Conservation (phyloP, 2,888 invertebrate species). For the Dilophus febrilis region DNA sequence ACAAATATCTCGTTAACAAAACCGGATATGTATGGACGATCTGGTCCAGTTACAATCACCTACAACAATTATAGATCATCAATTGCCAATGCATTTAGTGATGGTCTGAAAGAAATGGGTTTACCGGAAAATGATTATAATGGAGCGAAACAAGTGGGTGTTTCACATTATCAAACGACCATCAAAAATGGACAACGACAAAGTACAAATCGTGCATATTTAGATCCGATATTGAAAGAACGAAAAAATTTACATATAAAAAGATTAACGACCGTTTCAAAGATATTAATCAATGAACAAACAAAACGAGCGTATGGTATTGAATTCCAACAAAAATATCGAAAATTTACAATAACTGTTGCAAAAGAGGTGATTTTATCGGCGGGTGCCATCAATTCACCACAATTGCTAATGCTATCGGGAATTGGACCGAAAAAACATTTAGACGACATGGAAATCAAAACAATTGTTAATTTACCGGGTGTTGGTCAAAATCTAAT, state of each 20-base stretch:
- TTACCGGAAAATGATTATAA: constrained; percentile 13
- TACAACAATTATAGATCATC: constrained; percentile 12
- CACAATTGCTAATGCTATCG: constrained; percentile 61
- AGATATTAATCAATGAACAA: constrained; percentile 38
- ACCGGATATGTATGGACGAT: constrained; percentile 13
- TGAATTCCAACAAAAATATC: constrained; percentile 35
- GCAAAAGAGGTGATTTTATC: constrained; percentile 55
- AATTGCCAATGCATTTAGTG: constrained; percentile 14
- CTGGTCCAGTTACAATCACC: constrained; percentile 15
- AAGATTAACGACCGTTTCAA: constrained; percentile 40
- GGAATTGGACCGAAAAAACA: constrained; percentile 51
- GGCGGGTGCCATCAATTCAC: constrained; percentile 59
- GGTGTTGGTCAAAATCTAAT: constrained; percentile 50
- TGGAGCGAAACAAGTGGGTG: constrained; percentile 28
- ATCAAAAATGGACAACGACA: constrained; percentile 47
- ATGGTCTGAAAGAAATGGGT: constrained; percentile 12
- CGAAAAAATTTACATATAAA: constrained; percentile 46
- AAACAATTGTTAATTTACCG: constrained; percentile 36
- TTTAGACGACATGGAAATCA: constrained; percentile 36
- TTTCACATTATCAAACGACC: constrained; percentile 42
- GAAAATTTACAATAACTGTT: constrained; percentile 36
- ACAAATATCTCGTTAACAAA: constrained; percentile 34
- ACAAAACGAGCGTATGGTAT: constrained; percentile 42
- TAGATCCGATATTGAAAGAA: constrained; percentile 37
- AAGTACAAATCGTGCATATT: constrained; percentile 49